Evolutionary conservation across 2,797 vertebrate species (phyloP).

Genomic region (Peromyscus attwateri): DNA sequence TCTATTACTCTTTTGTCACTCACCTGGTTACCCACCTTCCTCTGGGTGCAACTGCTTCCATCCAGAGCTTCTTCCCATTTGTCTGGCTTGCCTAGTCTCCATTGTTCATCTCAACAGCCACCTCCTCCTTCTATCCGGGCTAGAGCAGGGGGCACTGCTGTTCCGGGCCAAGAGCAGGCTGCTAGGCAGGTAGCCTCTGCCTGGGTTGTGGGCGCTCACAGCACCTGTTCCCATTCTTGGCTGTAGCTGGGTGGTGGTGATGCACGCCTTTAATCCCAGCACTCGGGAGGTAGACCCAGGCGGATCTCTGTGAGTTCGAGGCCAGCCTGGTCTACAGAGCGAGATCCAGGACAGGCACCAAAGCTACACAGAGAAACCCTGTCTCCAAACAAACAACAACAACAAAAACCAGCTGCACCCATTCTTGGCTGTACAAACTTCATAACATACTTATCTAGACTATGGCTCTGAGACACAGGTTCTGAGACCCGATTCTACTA

Average conservation of each 20-base stretch:
- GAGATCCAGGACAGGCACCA: too few species aligned
- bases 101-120: background rate
- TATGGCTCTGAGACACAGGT: background rate
- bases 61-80: background rate
- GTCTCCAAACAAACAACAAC: too few species aligned
- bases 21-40: background rate
- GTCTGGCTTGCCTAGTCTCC: background rate
- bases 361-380: too few species aligned
- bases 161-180: background rate
- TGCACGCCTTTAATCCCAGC: too few species aligned
- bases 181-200: background rate
- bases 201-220: background rate
- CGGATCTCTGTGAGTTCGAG: too few species aligned
- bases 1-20: background rate
- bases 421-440: background rate
- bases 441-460: background rate
- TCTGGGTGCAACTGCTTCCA: background rate
- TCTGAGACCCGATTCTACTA: background rate
- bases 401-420: too few species aligned
- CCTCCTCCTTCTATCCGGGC: background rate
- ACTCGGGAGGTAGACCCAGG: too few species aligned
- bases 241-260: too few species aligned
- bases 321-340: too few species aligned
- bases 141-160: background rate
- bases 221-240: background rate